These are phyloP conservation scores for Baryphthengus martii DNA, from an alignment of 2,113 vertebrate species.

Conservation along the genomic window DNA sequence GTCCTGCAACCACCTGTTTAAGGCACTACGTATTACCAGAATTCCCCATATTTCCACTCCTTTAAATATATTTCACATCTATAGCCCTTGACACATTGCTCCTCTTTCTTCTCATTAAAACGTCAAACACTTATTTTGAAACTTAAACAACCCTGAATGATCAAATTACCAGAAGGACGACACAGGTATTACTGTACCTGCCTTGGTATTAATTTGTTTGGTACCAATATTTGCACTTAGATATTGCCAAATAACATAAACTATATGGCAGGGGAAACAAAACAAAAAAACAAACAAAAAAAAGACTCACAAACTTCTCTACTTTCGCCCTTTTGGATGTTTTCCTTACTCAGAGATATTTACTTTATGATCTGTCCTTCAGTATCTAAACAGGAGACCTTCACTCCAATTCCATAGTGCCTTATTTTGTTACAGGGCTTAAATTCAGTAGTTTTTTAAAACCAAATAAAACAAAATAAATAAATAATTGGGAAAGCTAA, in stretches of 20 bases:
- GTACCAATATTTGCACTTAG: not conserved
- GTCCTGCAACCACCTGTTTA: not conserved
- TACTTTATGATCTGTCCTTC: not conserved
- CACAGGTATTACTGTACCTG: not conserved
- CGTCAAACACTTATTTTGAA: not conserved
- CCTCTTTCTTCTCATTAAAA: not conserved
- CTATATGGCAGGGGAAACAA: rapidly evolving
- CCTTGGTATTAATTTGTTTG: not conserved
- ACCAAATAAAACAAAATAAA: too few species aligned
- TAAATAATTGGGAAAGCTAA: too few species aligned
- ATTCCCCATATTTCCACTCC: not conserved
- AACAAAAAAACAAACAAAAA: too few species aligned
- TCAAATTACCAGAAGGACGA: not conserved
- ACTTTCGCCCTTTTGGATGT: not conserved
- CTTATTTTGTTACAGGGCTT: not conserved
- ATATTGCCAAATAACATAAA: not conserved
- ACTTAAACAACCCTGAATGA: not conserved
- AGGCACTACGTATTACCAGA: not conserved
- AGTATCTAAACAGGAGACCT: not conserved
- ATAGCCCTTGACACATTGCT: not conserved
- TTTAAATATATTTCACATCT: not conserved
- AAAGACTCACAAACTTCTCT: not conserved
- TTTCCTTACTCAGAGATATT: not conserved
- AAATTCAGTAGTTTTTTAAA: not conserved
- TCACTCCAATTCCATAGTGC: not conserved